Conservation (phyloP, 2,797 vertebrate genomes). For the Tamandua tetradactyla region DNA sequence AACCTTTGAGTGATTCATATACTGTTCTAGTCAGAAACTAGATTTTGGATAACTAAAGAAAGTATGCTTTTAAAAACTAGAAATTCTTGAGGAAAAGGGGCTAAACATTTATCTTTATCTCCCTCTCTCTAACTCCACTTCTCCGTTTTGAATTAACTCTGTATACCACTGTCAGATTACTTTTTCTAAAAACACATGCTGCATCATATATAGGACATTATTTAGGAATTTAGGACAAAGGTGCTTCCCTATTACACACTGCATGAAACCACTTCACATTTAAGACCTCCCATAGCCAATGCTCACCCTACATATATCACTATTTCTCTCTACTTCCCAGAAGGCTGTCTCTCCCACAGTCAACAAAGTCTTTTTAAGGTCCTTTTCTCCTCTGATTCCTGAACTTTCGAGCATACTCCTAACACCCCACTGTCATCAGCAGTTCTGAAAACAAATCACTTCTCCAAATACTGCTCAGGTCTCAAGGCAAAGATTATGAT, state of each 20-base stretch:
- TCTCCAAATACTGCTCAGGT: background rate
- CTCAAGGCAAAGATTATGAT: background rate
- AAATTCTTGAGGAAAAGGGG: background rate
- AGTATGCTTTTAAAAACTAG: background rate
- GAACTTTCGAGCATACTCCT: background rate
- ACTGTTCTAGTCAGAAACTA: background rate
- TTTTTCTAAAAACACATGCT: background rate
- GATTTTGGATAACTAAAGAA: background rate
- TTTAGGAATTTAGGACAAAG: background rate
- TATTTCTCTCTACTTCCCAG: background rate
- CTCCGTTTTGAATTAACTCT: constrained; percentile 5
- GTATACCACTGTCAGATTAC: background rate
- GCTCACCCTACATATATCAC: background rate
- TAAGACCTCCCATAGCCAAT: background rate
- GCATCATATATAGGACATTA: background rate
- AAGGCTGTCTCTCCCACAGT: background rate
- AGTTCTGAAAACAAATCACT: background rate
- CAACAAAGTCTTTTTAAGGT: background rate
- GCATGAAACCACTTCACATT: background rate
- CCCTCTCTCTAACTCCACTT: background rate
- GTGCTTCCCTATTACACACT: background rate
- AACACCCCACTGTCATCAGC: background rate
- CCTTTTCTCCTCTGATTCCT: background rate
- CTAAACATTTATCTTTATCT: background rate
- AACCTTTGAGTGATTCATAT: constrained; percentile 61